These are phyloP conservation scores for Cynopterus sphinx DNA, from an alignment of 2,797 vertebrate species.

Conservation along the genomic window DNA sequence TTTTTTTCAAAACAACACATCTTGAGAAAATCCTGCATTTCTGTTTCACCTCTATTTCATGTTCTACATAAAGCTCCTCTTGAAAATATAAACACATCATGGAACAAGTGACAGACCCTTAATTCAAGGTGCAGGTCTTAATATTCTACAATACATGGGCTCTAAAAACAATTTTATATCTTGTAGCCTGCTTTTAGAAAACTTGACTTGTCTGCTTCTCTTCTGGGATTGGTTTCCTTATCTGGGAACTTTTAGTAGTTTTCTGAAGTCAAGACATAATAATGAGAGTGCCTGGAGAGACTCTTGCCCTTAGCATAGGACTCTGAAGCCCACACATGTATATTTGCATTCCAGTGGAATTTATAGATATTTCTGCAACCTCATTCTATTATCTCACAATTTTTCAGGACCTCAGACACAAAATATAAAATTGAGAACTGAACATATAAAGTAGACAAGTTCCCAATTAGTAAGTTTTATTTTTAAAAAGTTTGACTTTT, in stretches of 20 bases:
- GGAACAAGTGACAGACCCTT: constrained; percentile 30
- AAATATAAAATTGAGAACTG: constrained; percentile 64
- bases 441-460: fast-evolving
- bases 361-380: constrained; percentile 64
- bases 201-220: not conserved
- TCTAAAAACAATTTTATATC: constrained; percentile 32
- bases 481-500: constrained; percentile 41
- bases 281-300: not conserved
- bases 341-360: not conserved
- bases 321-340: not conserved
- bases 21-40: constrained; percentile 10
- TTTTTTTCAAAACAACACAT: constrained; percentile 35
- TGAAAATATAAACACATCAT: constrained; percentile 1
- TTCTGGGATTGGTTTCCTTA: not conserved
- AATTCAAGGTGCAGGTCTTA: constrained; percentile 9
- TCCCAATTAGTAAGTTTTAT: constrained; percentile 61
- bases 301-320: not conserved
- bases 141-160: not conserved
- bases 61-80: constrained; percentile 1
- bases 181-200: constrained; percentile 30
- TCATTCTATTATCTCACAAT: not conserved
- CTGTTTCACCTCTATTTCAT: constrained; percentile 24
- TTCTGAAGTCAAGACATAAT: constrained; percentile 61
- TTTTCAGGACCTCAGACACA: not conserved
- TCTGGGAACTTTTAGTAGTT: not conserved